Base-by-base conservation (phyloP, 2,888 invertebrate genomes). In the Drosophila mimetica region DNA sequence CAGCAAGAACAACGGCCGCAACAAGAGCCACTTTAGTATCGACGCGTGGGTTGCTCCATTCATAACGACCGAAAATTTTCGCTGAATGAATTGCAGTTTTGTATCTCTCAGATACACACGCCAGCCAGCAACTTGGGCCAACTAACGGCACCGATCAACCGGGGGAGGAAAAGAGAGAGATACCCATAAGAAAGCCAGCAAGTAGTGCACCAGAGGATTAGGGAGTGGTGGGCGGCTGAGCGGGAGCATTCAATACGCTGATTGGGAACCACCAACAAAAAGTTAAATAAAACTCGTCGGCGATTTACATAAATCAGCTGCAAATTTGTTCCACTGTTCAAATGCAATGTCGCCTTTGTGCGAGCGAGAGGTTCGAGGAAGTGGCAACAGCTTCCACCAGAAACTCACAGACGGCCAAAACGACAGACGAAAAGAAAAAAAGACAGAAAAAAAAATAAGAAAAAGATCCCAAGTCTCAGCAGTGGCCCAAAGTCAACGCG, bases 301-400 rank as follows among this genome's bases (percentile, higher is more conserved):
- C 86, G 82, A 82, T 88, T 82, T 82, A 88, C 82, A 82, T 82
- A 88, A 88, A 88, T 82, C 82, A 82, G 82, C 77, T 88, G 88
- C 82, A 82, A 82, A 82, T 82, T 82, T 82, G 88, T 82, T 82
- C 82, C 82, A 82, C 82, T 82, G 82, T 82, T 88, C 88, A 88
- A 81, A 88, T 81, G 88, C 81, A 88, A 47, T 86, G 86, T 88
- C 76, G 75, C 76, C 60, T 50, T 55, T 59, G 81, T 60, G 86
- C 71, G 84, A 82, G 84, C 75, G 82, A 82, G 88, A 82, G 88
- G 48, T 82, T 55, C 82, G 82, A 82, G 82, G 82, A 82, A 82
- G 82, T 88, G 67, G 66, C 70, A 74, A 72, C 81, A 88, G 86
- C 88, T 86, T 83, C 86, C 80, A 73, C 81, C 77, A 79, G 64